A percentile compares a stretch with the other conserved stretches of the same genome.
phyloP scores from a whole-genome alignment of 2,113 vertebrate species.

The Archilochus colubris region DNA sequence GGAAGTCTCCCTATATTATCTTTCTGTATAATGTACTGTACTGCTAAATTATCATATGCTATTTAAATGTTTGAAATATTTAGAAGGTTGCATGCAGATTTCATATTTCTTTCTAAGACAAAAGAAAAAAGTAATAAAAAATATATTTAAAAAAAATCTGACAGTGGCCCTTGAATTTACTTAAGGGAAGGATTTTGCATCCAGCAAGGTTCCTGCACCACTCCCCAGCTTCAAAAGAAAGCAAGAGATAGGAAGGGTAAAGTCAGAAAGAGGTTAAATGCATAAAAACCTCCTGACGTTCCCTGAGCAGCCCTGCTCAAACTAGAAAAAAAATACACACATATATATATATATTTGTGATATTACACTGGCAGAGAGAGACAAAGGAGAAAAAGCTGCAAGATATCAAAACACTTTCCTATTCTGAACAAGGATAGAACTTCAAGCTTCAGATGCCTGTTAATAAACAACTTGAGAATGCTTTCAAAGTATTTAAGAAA shows the following conservation, averaged over 20 bases:
- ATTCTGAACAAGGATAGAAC: not conserved
- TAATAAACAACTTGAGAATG: not conserved
- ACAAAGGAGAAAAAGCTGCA: not conserved
- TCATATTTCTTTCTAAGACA: slow-evolving; percentile 87
- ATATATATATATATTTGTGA: not conserved
- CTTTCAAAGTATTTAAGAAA: not conserved
- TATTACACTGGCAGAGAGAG: not conserved
- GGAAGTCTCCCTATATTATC: slow-evolving; percentile 74
- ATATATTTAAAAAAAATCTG: slow-evolving; percentile 71
- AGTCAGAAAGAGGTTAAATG: not conserved
- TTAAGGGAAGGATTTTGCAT: not conserved
- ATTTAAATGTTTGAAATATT: slow-evolving; percentile 85
- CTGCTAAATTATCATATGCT: slow-evolving; percentile 83
- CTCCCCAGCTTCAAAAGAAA: not conserved
- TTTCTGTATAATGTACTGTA: slow-evolving; percentile 80
- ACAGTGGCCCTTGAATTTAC: not conserved
- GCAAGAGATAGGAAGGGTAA: not conserved
- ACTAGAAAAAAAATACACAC: not conserved
- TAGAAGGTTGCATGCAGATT: slow-evolving; percentile 82
- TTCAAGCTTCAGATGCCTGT: accelerated
- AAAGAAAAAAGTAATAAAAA: slow-evolving; percentile 81
- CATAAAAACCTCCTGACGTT: not conserved
- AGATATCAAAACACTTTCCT: not conserved
- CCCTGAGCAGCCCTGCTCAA: accelerated
- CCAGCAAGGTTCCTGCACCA: accelerated